phyloP scores from a whole-genome alignment of 2,797 vertebrate genomes.

The Cercopithecus diana region DNA sequence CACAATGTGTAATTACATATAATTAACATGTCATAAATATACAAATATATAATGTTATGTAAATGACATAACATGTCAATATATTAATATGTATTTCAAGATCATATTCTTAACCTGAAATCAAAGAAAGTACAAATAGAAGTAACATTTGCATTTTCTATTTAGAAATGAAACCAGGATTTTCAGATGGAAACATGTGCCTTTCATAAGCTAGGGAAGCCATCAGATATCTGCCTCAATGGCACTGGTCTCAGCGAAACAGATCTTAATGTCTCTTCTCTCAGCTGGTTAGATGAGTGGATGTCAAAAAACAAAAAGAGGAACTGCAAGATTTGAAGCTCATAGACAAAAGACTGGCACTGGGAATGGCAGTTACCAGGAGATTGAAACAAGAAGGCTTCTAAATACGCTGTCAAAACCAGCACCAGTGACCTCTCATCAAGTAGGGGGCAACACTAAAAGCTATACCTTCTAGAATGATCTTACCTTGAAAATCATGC shows the following conservation, averaged over 20 bases:
- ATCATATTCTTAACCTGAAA: conserved; percentile 54
- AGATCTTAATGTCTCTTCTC: neutral
- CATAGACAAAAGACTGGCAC: conserved; percentile 57
- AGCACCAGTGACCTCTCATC: neutral
- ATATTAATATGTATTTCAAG: neutral
- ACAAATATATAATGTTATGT: neutral
- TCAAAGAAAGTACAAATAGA: conserved; percentile 22
- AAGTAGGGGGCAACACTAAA: neutral
- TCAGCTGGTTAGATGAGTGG: neutral
- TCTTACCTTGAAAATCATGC: conserved; percentile 35
- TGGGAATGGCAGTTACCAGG: neutral
- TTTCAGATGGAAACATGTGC: neutral
- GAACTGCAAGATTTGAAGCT: neutral
- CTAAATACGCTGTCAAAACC: neutral
- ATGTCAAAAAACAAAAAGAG: conserved; percentile 53
- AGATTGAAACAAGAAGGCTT: neutral
- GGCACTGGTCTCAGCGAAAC: neutral
- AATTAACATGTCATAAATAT: neutral
- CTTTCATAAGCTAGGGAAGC: conserved; percentile 29
- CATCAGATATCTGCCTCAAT: neutral
- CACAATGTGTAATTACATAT: neutral
- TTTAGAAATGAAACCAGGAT: neutral
- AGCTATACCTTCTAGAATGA: neutral
- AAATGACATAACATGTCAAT: neutral
- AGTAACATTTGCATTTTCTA: neutral